A percentile compares a stretch with the other conserved stretches of the same genome.
These are phyloP conservation scores for Mionectes macconnelli DNA, from an alignment of 2,113 vertebrate genomes.

Conservation along the genomic window DNA sequence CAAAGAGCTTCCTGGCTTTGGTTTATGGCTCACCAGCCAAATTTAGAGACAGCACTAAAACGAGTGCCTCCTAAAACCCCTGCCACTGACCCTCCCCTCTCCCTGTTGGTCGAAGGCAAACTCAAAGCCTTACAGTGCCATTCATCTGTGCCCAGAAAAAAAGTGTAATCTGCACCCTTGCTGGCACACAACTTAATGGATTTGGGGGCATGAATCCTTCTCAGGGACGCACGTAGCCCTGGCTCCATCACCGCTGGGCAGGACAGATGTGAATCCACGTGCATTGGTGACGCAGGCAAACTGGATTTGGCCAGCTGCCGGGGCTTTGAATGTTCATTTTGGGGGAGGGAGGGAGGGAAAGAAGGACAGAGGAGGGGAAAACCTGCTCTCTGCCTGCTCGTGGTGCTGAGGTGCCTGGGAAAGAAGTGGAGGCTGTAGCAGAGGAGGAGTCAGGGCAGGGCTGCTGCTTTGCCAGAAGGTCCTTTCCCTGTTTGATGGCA, in stretches of 20 bases:
- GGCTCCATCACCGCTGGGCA: slow-evolving; percentile 24
- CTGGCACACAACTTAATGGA: background rate
- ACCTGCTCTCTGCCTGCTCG: background rate
- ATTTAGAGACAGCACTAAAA: background rate
- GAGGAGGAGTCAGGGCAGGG: background rate
- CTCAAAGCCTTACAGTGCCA: background rate
- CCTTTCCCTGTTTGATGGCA: background rate
- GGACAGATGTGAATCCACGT: slow-evolving; percentile 59
- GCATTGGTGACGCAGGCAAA: slow-evolving; percentile 41
- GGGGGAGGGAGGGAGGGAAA: background rate
- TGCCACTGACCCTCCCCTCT: background rate
- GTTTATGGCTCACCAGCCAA: background rate
- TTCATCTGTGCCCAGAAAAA: background rate
- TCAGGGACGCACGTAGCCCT: background rate
- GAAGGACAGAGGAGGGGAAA: background rate
- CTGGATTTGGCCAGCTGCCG: slow-evolving; percentile 52
- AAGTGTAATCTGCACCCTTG: background rate
- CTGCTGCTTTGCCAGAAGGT: background rate
- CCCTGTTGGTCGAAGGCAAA: background rate
- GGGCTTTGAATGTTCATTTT: slow-evolving; percentile 49
- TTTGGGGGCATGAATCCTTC: slow-evolving; percentile 39
- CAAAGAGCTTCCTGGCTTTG: background rate
- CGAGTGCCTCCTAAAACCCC: background rate
- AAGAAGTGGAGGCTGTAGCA: background rate
- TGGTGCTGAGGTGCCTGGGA: background rate